These are phyloP conservation scores for Omphaloscelis lunosa DNA, from an alignment of 2,888 invertebrate genomes.

Conservation along the genomic window DNA sequence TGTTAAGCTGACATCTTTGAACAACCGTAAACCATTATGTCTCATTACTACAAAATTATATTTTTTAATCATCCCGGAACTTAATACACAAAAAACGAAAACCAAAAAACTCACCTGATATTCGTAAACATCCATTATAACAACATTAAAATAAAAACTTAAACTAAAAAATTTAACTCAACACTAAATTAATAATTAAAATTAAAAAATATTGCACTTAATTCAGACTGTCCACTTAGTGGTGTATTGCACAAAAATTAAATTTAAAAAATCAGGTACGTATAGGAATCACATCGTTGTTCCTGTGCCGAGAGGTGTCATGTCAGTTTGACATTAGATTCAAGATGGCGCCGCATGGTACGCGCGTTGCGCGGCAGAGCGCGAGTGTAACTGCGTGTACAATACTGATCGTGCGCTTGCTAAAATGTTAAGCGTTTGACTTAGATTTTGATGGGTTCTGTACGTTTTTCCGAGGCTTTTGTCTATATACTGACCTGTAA, in stretches of 20 bases:
- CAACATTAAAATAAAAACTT: conserved; percentile 65
- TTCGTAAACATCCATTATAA: conserved; percentile 87
- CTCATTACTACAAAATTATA: conserved; percentile 16
- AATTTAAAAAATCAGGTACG: conserved; percentile 80
- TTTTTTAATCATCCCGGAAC: conserved; percentile 36
- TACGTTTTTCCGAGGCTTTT: neutral
- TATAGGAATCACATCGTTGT: conserved; percentile 61
- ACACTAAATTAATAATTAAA: conserved; percentile 59
- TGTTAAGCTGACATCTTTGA: neutral
- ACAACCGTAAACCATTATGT: neutral
- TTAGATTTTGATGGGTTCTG: conserved; percentile 44
- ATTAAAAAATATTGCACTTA: conserved; percentile 81
- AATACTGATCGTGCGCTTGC: conserved; percentile 68
- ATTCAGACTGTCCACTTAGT: conserved; percentile 86
- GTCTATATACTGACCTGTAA: neutral
- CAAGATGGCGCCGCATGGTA: conserved; percentile 70
- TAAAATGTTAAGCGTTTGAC: conserved; percentile 64
- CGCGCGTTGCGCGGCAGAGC: conserved; percentile 76
- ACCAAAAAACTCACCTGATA: conserved; percentile 83
- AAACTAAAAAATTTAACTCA: conserved; percentile 67
- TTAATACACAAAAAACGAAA: conserved; percentile 2
- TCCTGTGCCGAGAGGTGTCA: conserved; percentile 56
- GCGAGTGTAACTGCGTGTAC: conserved; percentile 69
- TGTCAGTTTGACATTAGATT: conserved; percentile 70
- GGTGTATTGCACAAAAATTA: conserved; percentile 82